Conservation (phyloP, 1,140 invertebrate species). For the Macrotrachela quadricornifera region DNA sequence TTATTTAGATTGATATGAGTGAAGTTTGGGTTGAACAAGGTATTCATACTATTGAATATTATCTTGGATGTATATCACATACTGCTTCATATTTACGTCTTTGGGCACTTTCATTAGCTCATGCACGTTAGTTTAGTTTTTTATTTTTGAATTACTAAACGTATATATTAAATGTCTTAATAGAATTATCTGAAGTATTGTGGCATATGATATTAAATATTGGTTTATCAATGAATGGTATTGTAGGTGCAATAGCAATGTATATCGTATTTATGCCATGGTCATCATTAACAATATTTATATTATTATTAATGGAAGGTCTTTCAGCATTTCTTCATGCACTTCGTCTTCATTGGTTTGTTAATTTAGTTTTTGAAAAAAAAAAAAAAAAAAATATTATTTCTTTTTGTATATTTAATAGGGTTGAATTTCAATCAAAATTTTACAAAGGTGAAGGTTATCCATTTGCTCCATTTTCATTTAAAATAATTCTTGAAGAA, state of each 20-base stretch:
- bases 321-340: conserved; percentile 92
- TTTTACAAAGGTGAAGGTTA: conserved; percentile 10
- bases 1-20: conserved; percentile 35
- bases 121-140: conserved; percentile 35
- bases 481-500: neutral
- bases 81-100: conserved; percentile 84
- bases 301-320: conserved; percentile 86
- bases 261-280: conserved; percentile 51
- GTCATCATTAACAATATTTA: conserved; percentile 59
- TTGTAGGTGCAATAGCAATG: conserved; percentile 22
- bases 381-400: neutral
- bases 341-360: conserved; percentile 83
- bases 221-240: conserved; percentile 22
- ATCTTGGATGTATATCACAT: conserved; percentile 78
- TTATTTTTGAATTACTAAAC: neutral
- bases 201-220: conserved; percentile 79
- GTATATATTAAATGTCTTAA: conserved; percentile 14
- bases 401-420: neutral
- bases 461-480: conserved; percentile 9
- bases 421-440: conserved; percentile 10
- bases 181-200: conserved; percentile 86
- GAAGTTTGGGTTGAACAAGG: conserved; percentile 74
- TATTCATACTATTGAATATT: conserved; percentile 91
- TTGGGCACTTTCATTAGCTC: conserved; percentile 81
- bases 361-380: conserved; percentile 9